Evolutionary conservation across 2,797 vertebrate species (phyloP).

Genomic region (Spea hammondii): DNA sequence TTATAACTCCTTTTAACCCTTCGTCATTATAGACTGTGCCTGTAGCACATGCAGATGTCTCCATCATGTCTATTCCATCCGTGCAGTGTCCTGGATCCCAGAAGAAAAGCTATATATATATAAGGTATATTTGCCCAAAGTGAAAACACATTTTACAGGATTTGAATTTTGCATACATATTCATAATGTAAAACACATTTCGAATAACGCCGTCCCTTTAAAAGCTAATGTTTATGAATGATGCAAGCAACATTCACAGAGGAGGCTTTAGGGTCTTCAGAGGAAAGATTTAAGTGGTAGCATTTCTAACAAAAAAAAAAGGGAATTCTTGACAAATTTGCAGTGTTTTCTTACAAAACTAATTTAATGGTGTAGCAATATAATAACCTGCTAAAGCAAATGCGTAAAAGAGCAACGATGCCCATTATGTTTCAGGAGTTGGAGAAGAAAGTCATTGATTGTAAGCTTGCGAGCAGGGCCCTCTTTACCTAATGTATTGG

Average conservation of each 20-base stretch:
- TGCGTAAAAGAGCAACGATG: too few relatives aligned
- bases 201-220: background rate
- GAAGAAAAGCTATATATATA: background rate
- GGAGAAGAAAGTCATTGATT: too few relatives aligned
- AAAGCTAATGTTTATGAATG: background rate
- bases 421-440: too few relatives aligned
- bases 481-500: too few relatives aligned
- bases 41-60: slow-evolving; percentile 8
- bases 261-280: too few relatives aligned
- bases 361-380: too few relatives aligned
- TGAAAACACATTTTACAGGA: background rate
- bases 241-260: background rate
- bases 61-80: background rate
- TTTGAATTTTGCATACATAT: background rate
- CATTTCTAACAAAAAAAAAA: too few relatives aligned
- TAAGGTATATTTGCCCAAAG: background rate
- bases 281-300: too few relatives aligned
- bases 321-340: too few relatives aligned
- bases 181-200: background rate
- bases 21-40: slow-evolving; percentile 6
- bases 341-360: too few relatives aligned
- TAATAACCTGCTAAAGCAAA: too few relatives aligned
- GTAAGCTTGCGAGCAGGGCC: too few relatives aligned
- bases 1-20: slow-evolving; percentile 34
- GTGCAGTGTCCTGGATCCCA: background rate